Conservation (phyloP, 2,888 invertebrate genomes). For the Pardosa pseudoannulata region DNA sequence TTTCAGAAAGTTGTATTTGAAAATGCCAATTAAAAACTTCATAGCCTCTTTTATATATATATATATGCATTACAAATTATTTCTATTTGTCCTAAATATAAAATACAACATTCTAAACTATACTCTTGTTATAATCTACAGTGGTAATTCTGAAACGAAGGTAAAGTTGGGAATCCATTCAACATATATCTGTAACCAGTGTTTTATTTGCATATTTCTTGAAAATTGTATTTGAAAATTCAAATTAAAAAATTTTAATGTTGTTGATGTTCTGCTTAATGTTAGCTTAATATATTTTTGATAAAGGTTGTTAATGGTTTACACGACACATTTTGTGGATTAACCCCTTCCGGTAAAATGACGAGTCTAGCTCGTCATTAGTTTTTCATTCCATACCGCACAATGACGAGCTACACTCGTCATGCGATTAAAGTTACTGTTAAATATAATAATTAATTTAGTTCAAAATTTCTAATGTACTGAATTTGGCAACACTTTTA, state of each 20-base stretch:
- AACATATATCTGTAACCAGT: neutral
- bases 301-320: constrained; percentile 4
- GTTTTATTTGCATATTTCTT: constrained; percentile 11
- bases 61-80: neutral
- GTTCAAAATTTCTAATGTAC: too few species aligned
- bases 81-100: too few species aligned
- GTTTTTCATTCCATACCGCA: too few species aligned
- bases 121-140: neutral
- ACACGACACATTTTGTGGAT: too few species aligned
- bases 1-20: constrained; percentile 15
- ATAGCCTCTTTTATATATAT: neutral
- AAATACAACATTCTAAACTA: neutral
- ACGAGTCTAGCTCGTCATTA: too few species aligned
- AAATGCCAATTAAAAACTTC: neutral
- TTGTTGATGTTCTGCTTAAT: too few species aligned
- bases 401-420: too few species aligned
- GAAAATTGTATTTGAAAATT: constrained; percentile 13
- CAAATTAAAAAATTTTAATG: constrained; percentile 13
- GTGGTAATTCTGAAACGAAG: neutral
- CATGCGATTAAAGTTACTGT: too few species aligned
- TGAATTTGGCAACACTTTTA: too few species aligned
- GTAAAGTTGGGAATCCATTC: neutral
- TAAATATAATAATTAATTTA: too few species aligned
- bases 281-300: too few species aligned
- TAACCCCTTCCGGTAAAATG: too few species aligned